Conservation (phyloP, 2,113 vertebrate genomes). For the Noturus placidus region DNA sequence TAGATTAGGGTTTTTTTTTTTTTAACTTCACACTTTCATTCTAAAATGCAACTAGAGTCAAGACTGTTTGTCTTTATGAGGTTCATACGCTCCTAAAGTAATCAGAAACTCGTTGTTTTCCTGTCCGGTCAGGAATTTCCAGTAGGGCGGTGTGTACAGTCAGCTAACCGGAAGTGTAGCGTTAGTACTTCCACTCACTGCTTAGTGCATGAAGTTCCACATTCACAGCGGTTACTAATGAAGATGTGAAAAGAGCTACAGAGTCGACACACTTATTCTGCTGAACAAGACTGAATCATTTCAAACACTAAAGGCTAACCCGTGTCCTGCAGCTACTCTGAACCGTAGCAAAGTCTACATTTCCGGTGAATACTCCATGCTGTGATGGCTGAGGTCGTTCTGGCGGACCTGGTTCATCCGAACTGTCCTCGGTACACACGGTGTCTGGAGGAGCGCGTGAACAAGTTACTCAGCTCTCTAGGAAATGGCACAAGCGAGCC, state of each 20-base stretch:
- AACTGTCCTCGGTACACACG: constrained; percentile 21
- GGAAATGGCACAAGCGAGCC: background rate
- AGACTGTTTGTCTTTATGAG: background rate
- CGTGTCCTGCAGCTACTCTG: background rate
- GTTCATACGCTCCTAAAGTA: too few species aligned
- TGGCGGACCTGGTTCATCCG: constrained; percentile 56
- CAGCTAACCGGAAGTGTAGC: constrained; percentile 43
- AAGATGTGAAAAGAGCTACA: background rate
- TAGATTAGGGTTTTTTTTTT: background rate
- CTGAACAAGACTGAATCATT: background rate
- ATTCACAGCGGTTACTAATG: background rate
- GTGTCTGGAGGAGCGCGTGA: constrained; percentile 46
- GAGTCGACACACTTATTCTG: background rate
- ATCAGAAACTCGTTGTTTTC: background rate
- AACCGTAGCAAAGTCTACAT: background rate
- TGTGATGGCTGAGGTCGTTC: constrained; percentile 47
- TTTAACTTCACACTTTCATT: background rate
- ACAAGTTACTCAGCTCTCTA: background rate
- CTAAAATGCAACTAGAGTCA: background rate
- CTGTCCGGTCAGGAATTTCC: constrained; percentile 43
- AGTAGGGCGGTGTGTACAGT: constrained; percentile 25
- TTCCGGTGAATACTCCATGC: background rate
- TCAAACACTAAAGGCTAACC: background rate
- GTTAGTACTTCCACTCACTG: background rate
- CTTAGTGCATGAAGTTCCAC: constrained; percentile 15